These are phyloP conservation scores for Avahi laniger DNA, from an alignment of 2,797 vertebrate species.

Conservation along the genomic window DNA sequence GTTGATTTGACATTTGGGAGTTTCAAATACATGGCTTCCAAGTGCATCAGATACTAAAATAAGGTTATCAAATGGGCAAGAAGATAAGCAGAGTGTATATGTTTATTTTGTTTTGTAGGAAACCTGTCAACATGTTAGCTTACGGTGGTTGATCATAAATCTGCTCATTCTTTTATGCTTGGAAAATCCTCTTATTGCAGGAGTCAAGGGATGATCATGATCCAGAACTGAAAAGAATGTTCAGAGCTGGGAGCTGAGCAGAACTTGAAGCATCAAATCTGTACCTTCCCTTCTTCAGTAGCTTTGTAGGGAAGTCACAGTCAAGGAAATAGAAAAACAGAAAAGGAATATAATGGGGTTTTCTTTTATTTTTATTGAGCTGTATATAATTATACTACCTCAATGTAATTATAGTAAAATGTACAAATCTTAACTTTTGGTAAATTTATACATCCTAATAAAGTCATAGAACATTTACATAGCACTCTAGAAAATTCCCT, in stretches of 20 bases:
- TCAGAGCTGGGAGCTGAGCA: neutral
- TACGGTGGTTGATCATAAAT: neutral
- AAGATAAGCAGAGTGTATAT: neutral
- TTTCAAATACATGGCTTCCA: neutral
- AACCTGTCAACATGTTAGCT: neutral
- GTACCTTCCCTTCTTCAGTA: neutral
- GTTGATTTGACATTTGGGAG: neutral
- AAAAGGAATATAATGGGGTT: neutral
- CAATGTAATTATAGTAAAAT: neutral
- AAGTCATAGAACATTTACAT: neutral
- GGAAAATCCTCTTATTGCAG: neutral
- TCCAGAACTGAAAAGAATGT: neutral
- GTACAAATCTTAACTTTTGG: neutral
- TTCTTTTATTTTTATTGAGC: neutral
- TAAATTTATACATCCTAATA: neutral
- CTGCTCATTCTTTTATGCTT: neutral
- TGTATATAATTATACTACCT: neutral
- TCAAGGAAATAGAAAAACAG: neutral
- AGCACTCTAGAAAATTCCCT: neutral
- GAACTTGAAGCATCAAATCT: neutral
- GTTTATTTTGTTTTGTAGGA: neutral
- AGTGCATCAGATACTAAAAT: neutral
- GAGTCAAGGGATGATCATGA: neutral
- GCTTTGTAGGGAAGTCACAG: neutral
- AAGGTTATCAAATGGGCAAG: neutral